phyloP scores from a whole-genome alignment of 2,113 vertebrate species.

The Podocnemis expansa region DNA sequence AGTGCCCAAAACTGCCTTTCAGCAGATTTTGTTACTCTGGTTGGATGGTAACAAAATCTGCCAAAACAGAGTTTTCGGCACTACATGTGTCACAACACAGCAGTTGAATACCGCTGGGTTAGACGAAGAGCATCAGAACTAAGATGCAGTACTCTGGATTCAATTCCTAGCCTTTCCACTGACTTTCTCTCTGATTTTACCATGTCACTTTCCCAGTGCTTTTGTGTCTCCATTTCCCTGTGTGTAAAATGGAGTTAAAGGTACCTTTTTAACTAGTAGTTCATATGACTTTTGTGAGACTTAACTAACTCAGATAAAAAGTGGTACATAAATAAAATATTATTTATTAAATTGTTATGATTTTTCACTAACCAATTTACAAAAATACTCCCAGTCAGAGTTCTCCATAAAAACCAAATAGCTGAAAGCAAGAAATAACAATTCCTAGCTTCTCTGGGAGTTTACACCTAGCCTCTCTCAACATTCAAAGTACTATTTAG shows the following conservation, averaged over 20 bases:
- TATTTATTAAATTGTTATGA: conserved; percentile 25
- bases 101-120: too few species aligned
- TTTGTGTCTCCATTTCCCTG: rapidly evolving
- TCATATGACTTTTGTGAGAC: not conserved
- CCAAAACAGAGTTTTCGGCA: too few species aligned
- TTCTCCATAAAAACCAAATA: conserved; percentile 42
- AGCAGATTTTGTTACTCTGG: too few species aligned
- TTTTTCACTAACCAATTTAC: conserved; percentile 1
- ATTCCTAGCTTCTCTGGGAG: conserved; percentile 28
- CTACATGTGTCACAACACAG: too few species aligned
- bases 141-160: not conserved
- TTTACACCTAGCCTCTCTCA: conserved; percentile 1
- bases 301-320: conserved; percentile 19
- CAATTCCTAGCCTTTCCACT: not conserved
- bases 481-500: conserved; percentile 4
- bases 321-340: not conserved
- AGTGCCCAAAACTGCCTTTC: too few species aligned
- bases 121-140: not conserved
- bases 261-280: not conserved
- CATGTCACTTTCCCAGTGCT: not conserved
- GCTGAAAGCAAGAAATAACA: not conserved
- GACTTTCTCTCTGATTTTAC: not conserved
- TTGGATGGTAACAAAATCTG: too few species aligned
- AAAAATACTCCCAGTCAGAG: not conserved
- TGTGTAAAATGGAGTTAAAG: not conserved